Evolutionary conservation across 2,797 vertebrate species (phyloP).

Genomic region (Notoglanidium macrostoma): DNA sequence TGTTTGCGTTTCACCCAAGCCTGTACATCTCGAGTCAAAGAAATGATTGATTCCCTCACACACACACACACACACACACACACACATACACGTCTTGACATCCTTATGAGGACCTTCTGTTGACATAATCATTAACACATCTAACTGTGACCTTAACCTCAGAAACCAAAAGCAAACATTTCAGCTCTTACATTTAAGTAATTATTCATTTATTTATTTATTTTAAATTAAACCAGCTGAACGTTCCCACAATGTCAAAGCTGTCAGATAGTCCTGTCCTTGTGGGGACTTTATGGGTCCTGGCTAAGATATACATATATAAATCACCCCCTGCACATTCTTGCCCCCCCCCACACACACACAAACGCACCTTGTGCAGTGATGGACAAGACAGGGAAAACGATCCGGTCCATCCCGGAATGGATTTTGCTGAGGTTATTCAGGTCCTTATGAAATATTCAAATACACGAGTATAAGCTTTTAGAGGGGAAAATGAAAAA

Average conservation of each 20-base stretch:
- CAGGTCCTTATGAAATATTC: constrained; percentile 77
- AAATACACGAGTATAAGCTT: constrained; percentile 76
- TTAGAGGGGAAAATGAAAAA: constrained; percentile 76
- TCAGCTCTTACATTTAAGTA: too few species aligned
- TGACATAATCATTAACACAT: neutral
- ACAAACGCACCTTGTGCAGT: neutral
- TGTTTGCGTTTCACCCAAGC: neutral
- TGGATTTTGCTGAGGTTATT: constrained; percentile 61
- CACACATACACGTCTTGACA: neutral
- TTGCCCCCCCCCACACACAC: constrained; percentile 20
- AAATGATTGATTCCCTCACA: neutral
- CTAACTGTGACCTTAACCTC: neutral
- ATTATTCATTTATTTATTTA: neutral
- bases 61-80: constrained; percentile 1
- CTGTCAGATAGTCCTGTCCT: neutral
- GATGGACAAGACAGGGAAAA: constrained; percentile 27
- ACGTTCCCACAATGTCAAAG: constrained; percentile 1
- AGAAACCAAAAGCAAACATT: neutral
- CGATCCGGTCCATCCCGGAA: constrained; percentile 18
- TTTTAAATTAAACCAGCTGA: neutral
- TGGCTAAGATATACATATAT: neutral
- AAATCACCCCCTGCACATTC: neutral
- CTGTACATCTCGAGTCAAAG: neutral
- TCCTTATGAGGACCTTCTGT: neutral
- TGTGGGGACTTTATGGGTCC: neutral